Evolutionary conservation across 2,113 vertebrate genomes (phyloP).

Genomic region (Oreochromis niloticus): DNA sequence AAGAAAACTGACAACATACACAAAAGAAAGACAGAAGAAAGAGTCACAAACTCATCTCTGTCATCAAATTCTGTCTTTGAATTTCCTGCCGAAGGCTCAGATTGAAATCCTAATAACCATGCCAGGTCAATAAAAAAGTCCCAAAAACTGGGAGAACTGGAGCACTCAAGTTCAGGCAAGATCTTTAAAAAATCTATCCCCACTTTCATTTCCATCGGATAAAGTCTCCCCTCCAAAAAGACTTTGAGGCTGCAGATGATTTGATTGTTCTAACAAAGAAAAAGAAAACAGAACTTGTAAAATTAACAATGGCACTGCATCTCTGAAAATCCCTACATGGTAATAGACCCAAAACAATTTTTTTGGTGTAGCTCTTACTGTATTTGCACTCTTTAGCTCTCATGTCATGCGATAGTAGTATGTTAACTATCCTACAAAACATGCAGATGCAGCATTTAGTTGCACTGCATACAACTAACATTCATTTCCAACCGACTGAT

Average conservation of each 20-base stretch:
- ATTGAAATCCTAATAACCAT: background rate
- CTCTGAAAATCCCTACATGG: background rate
- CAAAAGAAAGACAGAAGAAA: background rate
- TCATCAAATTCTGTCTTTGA: background rate
- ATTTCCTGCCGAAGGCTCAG: background rate
- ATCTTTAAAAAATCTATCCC: background rate
- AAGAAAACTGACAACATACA: background rate
- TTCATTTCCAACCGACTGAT: background rate
- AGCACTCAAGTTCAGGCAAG: slow-evolving; percentile 9
- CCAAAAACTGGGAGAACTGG: background rate
- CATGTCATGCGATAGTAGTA: background rate
- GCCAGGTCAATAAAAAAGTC: background rate
- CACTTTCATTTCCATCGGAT: background rate
- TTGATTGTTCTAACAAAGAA: background rate
- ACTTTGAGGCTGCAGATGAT: background rate
- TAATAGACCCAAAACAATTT: fast-evolving
- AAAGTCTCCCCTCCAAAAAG: background rate
- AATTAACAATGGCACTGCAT: background rate
- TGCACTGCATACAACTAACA: background rate
- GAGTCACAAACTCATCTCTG: background rate
- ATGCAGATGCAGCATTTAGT: background rate
- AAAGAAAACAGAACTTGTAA: background rate
- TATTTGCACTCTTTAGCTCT: background rate
- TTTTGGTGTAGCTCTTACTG: background rate
- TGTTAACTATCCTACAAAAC: background rate